phyloP scores from a whole-genome alignment of 1,140 invertebrate genomes.

The Dinoponera quadriceps region DNA sequence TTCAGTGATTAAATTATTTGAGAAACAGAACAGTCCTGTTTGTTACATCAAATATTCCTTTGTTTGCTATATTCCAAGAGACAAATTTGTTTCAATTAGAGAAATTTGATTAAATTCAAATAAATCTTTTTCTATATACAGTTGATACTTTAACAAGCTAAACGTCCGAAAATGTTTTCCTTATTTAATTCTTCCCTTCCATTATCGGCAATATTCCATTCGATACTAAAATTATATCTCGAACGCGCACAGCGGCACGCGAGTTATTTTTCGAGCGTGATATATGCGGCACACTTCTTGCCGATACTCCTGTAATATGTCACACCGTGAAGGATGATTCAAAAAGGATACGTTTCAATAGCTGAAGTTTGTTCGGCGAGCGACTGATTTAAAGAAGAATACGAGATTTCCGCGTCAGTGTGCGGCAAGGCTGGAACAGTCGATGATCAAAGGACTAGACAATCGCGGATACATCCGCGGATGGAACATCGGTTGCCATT shows the following conservation, averaged over 20 bases:
- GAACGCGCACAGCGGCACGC: background rate
- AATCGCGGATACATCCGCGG: constrained; percentile 22
- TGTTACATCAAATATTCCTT: too few species aligned
- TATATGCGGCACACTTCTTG: background rate
- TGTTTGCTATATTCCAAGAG: too few species aligned
- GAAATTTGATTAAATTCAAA: too few species aligned
- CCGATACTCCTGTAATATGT: background rate
- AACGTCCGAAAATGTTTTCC: too few species aligned
- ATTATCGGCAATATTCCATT: too few species aligned
- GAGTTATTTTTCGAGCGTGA: background rate
- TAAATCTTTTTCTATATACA: too few species aligned
- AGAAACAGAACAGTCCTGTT: too few species aligned
- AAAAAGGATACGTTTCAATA: background rate
- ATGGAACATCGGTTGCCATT: constrained; percentile 10
- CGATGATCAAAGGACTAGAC: constrained; percentile 46
- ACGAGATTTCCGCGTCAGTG: constrained; percentile 1
- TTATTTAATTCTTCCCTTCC: too few species aligned
- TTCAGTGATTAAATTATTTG: too few species aligned
- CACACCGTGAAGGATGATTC: constrained; percentile 12
- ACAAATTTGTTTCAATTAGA: too few species aligned
- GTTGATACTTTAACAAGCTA: too few species aligned
- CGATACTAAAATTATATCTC: too few species aligned
- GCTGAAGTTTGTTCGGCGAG: background rate
- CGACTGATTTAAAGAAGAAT: constrained; percentile 28
- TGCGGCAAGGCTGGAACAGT: constrained; percentile 13